These are phyloP conservation scores for Drosophila conformis DNA, from an alignment of 2,888 invertebrate species.

Conservation along the genomic window DNA sequence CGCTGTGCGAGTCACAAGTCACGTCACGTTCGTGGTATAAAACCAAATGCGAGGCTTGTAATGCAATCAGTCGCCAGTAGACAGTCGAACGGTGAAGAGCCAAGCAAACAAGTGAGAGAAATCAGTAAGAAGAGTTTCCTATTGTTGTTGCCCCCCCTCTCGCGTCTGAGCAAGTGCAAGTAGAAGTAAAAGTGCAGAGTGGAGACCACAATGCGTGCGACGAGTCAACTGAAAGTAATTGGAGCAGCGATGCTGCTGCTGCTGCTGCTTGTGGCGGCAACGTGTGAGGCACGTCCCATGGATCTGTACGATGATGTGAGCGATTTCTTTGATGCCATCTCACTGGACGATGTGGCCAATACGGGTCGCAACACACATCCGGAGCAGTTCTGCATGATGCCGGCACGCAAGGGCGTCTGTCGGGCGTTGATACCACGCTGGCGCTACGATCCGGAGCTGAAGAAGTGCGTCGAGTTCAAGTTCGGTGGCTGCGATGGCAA, in stretches of 20 bases:
- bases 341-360: slow-evolving; percentile 81
- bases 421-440: slow-evolving; percentile 84
- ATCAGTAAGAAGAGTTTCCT: slow-evolving; percentile 10
- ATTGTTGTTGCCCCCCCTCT: not conserved
- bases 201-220: slow-evolving; percentile 32
- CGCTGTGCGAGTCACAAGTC: slow-evolving; percentile 48
- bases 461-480: slow-evolving; percentile 86
- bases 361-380: slow-evolving; percentile 78
- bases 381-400: slow-evolving; percentile 83
- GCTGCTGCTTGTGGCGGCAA: slow-evolving; percentile 30
- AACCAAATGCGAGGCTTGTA: slow-evolving; percentile 65
- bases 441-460: slow-evolving; percentile 85
- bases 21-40: slow-evolving; percentile 75
- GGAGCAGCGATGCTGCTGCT: slow-evolving; percentile 43
- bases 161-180: slow-evolving; percentile 14
- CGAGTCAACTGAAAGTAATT: slow-evolving; percentile 47
- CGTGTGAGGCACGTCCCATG: slow-evolving; percentile 70
- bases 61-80: slow-evolving; percentile 70
- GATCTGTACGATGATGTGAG: slow-evolving; percentile 84
- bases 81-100: slow-evolving; percentile 48
- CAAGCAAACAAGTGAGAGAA: slow-evolving; percentile 32
- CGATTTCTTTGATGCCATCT: slow-evolving; percentile 83
- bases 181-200: slow-evolving; percentile 35
- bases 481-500: slow-evolving; percentile 87
- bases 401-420: slow-evolving; percentile 84